Conservation (phyloP, 2,113 vertebrate genomes). For the Mesoclemmys tuberculata region DNA sequence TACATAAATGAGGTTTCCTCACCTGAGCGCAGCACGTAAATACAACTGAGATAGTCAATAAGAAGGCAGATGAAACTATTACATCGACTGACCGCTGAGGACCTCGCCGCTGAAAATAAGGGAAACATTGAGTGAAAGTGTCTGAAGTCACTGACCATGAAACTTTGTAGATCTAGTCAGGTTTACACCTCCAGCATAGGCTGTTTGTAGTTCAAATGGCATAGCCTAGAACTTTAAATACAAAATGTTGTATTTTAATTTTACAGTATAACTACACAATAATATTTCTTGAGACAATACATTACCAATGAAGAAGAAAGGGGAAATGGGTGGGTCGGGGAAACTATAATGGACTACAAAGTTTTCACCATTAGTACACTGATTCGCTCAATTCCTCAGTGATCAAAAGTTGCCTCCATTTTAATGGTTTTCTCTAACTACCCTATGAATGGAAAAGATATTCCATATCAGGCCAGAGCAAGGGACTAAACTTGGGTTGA, state of each 20-base stretch:
- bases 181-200: background rate
- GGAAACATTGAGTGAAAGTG: background rate
- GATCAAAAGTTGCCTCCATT: background rate
- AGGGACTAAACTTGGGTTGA: background rate
- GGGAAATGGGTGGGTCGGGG: background rate
- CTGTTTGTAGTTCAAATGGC: background rate
- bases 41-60: conserved; percentile 94
- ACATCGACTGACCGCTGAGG: conserved; percentile 98
- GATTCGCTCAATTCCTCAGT: background rate
- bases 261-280: background rate
- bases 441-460: fast-evolving
- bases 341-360: background rate
- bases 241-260: background rate
- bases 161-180: background rate
- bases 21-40: conserved; percentile 99
- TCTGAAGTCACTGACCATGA: background rate
- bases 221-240: background rate
- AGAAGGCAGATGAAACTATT: conserved; percentile 97
- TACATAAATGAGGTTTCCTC: conserved; percentile 44
- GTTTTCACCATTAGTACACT: background rate
- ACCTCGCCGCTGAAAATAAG: conserved; percentile 88
- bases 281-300: background rate
- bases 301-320: background rate
- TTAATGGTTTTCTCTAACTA: background rate
- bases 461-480: background rate